Percentiles rank a stretch among this genome's conserved stretches.
These are phyloP conservation scores for Hemitrygon akajei DNA, from an alignment of 2,797 vertebrate species.

Conservation along the genomic window DNA sequence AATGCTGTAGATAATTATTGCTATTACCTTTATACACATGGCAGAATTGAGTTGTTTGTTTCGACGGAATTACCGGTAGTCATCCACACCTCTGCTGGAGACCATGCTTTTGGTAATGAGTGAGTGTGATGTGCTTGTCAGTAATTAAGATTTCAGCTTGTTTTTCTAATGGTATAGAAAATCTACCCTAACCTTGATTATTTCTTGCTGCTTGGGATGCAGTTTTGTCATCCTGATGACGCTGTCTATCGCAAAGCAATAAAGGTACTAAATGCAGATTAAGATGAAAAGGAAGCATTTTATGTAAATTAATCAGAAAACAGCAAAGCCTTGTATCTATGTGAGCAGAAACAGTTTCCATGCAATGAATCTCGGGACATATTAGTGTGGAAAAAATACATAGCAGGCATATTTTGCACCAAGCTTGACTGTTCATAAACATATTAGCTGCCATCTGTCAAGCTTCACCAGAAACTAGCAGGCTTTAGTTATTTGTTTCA, in stretches of 20 bases:
- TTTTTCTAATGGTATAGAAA: background rate
- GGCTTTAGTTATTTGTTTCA: background rate
- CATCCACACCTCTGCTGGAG: constrained; percentile 37
- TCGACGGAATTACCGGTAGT: constrained; percentile 35
- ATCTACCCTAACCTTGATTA: constrained; percentile 5
- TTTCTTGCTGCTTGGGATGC: background rate
- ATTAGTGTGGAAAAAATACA: constrained; percentile 11
- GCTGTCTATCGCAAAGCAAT: background rate
- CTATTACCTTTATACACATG: background rate
- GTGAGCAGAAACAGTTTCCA: background rate
- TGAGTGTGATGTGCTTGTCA: constrained; percentile 20
- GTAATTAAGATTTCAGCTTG: constrained; percentile 37
- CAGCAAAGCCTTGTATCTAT: background rate
- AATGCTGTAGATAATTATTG: background rate
- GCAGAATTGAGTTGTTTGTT: constrained; percentile 11
- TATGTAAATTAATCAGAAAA: background rate
- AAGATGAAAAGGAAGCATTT: constrained; percentile 13
- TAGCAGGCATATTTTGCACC: background rate
- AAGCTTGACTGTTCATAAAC: background rate
- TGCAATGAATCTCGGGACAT: background rate
- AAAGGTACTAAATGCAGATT: constrained; percentile 11
- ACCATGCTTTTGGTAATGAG: background rate
- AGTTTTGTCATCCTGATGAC: background rate
- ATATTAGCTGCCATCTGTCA: constrained; percentile 29
- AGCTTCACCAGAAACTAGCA: constrained; percentile 25